Percentiles rank a stretch among this genome's conserved stretches.
Evolutionary conservation across 37 sponge, comb jelly and placozoan species (phyloP).

Genomic region (Crambe crambe): DNA sequence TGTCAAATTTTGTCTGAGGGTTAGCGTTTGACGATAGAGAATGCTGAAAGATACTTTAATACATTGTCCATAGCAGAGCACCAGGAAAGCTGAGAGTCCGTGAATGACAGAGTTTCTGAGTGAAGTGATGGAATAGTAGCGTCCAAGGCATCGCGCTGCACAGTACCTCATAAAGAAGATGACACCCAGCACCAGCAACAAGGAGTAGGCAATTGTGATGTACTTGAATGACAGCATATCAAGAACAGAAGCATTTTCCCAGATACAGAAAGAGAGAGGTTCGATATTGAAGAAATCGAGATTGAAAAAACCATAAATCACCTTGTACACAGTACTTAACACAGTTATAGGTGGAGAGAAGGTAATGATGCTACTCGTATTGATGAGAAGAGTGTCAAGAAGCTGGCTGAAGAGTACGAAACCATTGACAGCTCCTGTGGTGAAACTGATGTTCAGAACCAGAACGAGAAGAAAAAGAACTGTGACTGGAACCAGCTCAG

Average conservation of each 20-base stretch:
- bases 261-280: constrained; percentile 45
- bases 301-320: constrained; percentile 46
- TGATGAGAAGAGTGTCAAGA: constrained; percentile 29
- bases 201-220: constrained; percentile 31
- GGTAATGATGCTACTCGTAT: constrained; percentile 11
- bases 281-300: constrained; percentile 41
- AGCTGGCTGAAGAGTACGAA: constrained; percentile 56
- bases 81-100: constrained; percentile 33
- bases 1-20: not conserved
- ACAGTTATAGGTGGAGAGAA: not conserved
- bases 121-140: not conserved
- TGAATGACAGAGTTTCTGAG: constrained; percentile 27
- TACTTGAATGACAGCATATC: constrained; percentile 53
- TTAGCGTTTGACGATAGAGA: not conserved
- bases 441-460: constrained; percentile 32
- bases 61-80: constrained; percentile 32
- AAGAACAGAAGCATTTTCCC: constrained; percentile 29
- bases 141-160: not conserved
- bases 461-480: constrained; percentile 30
- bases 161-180: constrained; percentile 34
- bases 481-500: constrained; percentile 53
- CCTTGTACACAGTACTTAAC: constrained; percentile 8
- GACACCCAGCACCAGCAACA: constrained; percentile 12
- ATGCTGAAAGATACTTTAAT: constrained; percentile 21
- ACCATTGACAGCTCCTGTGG: constrained; percentile 35